Evolutionary conservation across 2,888 invertebrate species (phyloP), one percentile per base, ranked within the genome.

Genomic region (Craniophora ligustri): DNA sequence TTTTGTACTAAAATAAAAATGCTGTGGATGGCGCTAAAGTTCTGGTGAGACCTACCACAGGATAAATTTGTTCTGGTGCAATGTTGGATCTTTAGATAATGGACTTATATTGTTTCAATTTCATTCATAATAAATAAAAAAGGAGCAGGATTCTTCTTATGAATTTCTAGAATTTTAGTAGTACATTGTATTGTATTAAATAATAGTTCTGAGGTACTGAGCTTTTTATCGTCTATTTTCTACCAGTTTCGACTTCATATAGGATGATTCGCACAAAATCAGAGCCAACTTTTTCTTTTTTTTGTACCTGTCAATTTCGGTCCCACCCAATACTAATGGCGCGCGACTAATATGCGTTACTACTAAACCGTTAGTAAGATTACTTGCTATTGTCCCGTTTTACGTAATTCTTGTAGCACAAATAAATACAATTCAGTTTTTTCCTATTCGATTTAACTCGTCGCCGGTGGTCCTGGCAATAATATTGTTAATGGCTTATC

Each of bases 261-360:
- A 61, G 41, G 45, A 42, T 44, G 31, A 21, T 11, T 68, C 28
- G 40, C 10, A 28, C 31, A 63, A 53, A 23, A 44, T 16, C 8
- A 30, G 1, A 30, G 5, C 10, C 7, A 11, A 23, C 8, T 15
- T 10, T 10, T 7, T 23, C 5, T 34, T 28, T 41, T 70, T 67
- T 51, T 61, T 23, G 13, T 45, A 40, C 48, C 50, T 67, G 58
- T 50, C 46, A 42, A 56, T 42, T 34, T 51, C n/a, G 40, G 31
- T n/a, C 13, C 15, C 30, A 11, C 50, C 58, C 32, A 54, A 49
- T 58, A 42, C 30, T 47, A 67, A 66, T 67, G 47, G 40, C 39
- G 73, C 71, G 79, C 74, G 76, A 73, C 81, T 70, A 80, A 81
- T 73, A 66, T 44, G 64, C 64, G 58, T 69, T 59, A 67, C 66